Base-by-base conservation (phyloP, 2,888 invertebrate species). In the Perdita meconis region DNA sequence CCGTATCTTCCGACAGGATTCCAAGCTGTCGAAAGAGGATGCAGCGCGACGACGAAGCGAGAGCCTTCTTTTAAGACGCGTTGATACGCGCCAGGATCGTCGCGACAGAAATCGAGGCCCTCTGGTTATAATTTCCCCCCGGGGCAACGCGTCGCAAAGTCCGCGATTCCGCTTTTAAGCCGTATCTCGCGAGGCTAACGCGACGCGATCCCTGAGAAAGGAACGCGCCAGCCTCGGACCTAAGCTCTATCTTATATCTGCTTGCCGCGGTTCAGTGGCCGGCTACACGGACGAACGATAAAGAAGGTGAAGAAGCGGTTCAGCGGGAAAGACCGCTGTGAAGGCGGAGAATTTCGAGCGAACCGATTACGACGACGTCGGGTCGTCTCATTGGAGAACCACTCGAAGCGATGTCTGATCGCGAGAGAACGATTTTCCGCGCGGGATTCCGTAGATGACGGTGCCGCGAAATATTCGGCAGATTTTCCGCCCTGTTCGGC, bases 81-180 rank as follows among this genome's bases (percentile, higher is more conserved):
- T 47, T 36, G 30, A 66, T 66, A 56, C 24, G 1, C 34, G 1
- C 56, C 6, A 16, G 44, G 12, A n/a, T 24, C 13, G 2, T 1
- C 3, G 1, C 6, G 67, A 68, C 51, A 60, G 40, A 40, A 3
- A 68, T 68, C 67, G 2, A 30, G 40, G 19, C 40, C 60, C 40
- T 47, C 30, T 26, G 74, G 64, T 63, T 70, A 57, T 70, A 74
- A 74, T 71, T 74, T 64, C 57, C 42, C 74, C 61, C 59, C 13
- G 57, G 63, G 50, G 38, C 67, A 59, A 67, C 59, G 67, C 38
- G 67, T 66, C 47, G 50, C 59, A 10, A 19, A 57, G 57, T 38
- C 47, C 26, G 50, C 59, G 50, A 59, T 50, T 34, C 51, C 30
- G 51, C 42, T 60, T 68, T 68, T 55, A 55, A 51, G 50, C 34